Conservation (phyloP, 2,797 vertebrate species). For the Thamnophis elegans region DNA sequence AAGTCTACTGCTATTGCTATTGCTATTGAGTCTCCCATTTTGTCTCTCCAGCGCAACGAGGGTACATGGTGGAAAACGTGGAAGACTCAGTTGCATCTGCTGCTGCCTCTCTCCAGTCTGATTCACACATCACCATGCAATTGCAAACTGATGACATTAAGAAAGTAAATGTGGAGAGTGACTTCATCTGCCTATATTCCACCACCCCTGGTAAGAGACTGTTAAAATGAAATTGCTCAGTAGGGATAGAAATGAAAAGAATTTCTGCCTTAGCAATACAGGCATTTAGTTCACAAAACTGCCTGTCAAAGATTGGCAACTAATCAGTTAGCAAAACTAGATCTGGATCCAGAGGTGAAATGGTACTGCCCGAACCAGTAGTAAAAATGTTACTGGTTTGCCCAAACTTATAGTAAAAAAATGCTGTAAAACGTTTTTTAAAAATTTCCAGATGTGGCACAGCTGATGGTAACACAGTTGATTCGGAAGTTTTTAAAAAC, state of each 20-base stretch:
- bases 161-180: slow-evolving; percentile 59
- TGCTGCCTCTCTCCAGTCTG: accelerated
- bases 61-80: slow-evolving; percentile 1
- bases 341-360: neutral
- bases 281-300: neutral
- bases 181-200: slow-evolving; percentile 69
- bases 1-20: too few species aligned
- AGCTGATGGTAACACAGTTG: too few species aligned
- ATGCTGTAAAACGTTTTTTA: too few species aligned
- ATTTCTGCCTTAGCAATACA: neutral
- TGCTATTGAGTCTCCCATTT: neutral
- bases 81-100: neutral
- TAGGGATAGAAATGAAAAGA: neutral
- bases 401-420: too few species aligned
- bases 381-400: too few species aligned
- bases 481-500: too few species aligned
- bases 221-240: neutral
- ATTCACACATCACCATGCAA: accelerated
- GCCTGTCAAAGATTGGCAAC: too few species aligned
- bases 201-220: slow-evolving; percentile 63
- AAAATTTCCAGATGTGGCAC: too few species aligned
- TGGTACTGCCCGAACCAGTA: too few species aligned
- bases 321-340: too few species aligned
- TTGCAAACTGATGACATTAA: slow-evolving; percentile 44
- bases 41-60: slow-evolving; percentile 38